phyloP scores from a whole-genome alignment of 2,888 invertebrate genomes.

The Ormyrus nitidulus region DNA sequence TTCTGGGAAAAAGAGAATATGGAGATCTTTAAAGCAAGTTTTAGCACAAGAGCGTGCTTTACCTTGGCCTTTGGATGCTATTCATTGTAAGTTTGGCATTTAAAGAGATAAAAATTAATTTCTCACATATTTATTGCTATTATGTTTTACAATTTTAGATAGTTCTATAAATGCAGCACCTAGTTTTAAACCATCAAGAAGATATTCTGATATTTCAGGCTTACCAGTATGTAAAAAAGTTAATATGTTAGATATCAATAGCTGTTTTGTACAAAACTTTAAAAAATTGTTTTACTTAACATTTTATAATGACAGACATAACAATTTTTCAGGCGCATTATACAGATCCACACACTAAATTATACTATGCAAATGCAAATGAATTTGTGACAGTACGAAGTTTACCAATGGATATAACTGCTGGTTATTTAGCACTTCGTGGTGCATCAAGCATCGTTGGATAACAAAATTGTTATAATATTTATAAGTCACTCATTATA shows the following conservation, averaged over 20 bases:
- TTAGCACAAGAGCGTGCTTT: slow-evolving; percentile 86
- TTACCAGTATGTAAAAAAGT: slow-evolving; percentile 79
- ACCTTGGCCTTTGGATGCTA: slow-evolving; percentile 86
- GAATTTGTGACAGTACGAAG: slow-evolving; percentile 91
- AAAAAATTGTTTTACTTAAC: slow-evolving; percentile 17
- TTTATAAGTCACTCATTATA: slow-evolving; percentile 23
- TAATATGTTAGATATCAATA: not conserved
- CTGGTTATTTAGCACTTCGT: slow-evolving; percentile 90
- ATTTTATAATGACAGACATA: slow-evolving; percentile 27
- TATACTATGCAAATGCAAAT: slow-evolving; percentile 89
- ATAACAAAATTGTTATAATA: slow-evolving; percentile 69
- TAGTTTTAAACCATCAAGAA: slow-evolving; percentile 92
- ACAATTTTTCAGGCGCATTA: slow-evolving; percentile 82
- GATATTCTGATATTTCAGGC: slow-evolving; percentile 95
- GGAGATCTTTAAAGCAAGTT: slow-evolving; percentile 94
- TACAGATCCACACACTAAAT: slow-evolving; percentile 92
- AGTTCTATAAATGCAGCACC: slow-evolving; percentile 94
- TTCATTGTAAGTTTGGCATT: slow-evolving; percentile 81
- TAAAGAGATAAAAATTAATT: slow-evolving; percentile 31
- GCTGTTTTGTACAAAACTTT: slow-evolving; percentile 45
- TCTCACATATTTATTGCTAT: slow-evolving; percentile 40
- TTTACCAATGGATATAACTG: slow-evolving; percentile 93
- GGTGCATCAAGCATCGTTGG: slow-evolving; percentile 88
- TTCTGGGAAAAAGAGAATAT: slow-evolving; percentile 84
- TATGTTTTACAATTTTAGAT: slow-evolving; percentile 78